Base-by-base conservation (phyloP, 2,888 invertebrate genomes). In the Leptogaster cylindrica region DNA sequence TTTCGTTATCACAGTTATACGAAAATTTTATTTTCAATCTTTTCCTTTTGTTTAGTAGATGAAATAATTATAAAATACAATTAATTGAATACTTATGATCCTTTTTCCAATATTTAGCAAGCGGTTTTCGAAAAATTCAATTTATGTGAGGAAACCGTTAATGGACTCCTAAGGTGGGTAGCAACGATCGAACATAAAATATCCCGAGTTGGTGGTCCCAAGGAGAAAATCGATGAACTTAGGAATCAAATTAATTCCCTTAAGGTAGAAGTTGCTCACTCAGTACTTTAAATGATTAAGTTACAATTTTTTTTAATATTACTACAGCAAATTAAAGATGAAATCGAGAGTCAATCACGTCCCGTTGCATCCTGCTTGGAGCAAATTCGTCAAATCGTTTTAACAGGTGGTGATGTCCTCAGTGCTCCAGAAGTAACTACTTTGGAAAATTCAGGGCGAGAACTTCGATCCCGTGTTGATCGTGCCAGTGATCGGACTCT, bases 51-150 rank as follows among this genome's bases (percentile, higher is more conserved):
- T 14, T 3, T 8, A 20, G 8, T 7, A 55, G 41, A n/a, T 10
- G 12, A 50, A 50, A 23, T 23, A 23, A 18, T 31, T 18, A 36
- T 6, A 14, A 44, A 28, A 18, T n/a, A n/a, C n/a, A n/a, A n/a
- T n/a, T n/a, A n/a, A n/a, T n/a, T n/a, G n/a, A n/a, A n/a, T n/a
- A 64, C 55, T 41, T 69, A 66, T 68, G 51, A 61, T 7, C 27
- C 2, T 8, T 39, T 55, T 61, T 50, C 8, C 36, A 58, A 48
- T 51, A 51, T 67, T 73, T 86, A 95, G 95, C 93, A 94, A 92
- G 95, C 95, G 77, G 92, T 95, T 74, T 92, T 95, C 83, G 95
- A 95, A 81, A 94, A 94, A 82, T 95, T 94, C 85, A 91, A 91
- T 78, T 85, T 92, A 75, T 95, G 94, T 82, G 93, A 93, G 81